Evolutionary conservation across 2,888 invertebrate species (phyloP).

Genomic region (Sialis fuliginosa): DNA sequence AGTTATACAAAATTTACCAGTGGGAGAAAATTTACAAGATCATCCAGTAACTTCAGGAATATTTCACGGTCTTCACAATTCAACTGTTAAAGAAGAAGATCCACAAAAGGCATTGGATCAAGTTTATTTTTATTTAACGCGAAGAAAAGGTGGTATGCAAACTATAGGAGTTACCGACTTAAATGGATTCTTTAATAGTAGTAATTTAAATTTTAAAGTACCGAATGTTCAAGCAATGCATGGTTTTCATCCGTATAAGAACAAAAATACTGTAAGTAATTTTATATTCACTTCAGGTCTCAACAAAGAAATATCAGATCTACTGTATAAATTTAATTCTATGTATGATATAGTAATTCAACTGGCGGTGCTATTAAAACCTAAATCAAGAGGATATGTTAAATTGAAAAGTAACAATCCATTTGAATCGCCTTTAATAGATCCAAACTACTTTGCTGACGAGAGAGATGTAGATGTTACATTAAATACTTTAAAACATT

Average conservation of each 20-base stretch:
- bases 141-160: conserved; percentile 25
- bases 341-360: conserved; percentile 5
- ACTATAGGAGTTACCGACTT: conserved; percentile 27
- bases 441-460: conserved; percentile 14
- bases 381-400: conserved; percentile 15
- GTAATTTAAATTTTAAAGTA: conserved; percentile 21
- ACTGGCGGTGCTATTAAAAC: conserved; percentile 13
- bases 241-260: conserved; percentile 18
- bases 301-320: conserved; percentile 12
- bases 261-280: conserved; percentile 14
- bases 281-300: conserved; percentile 18
- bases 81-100: not conserved
- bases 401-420: conserved; percentile 15
- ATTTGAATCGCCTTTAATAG: conserved; percentile 16
- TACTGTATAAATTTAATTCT: conserved; percentile 8
- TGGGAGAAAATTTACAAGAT: conserved; percentile 37
- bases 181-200: conserved; percentile 31
- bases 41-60: conserved; percentile 26
- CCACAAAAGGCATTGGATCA: conserved; percentile 14
- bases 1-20: conserved; percentile 26
- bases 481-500: conserved; percentile 32
- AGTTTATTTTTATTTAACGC: conserved; percentile 28
- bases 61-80: conserved; percentile 4
- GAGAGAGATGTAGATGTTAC: conserved; percentile 36
- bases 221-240: conserved; percentile 34